Base-by-base conservation (phyloP, 1,140 invertebrate species). In the Campoletis sonorensis region DNA sequence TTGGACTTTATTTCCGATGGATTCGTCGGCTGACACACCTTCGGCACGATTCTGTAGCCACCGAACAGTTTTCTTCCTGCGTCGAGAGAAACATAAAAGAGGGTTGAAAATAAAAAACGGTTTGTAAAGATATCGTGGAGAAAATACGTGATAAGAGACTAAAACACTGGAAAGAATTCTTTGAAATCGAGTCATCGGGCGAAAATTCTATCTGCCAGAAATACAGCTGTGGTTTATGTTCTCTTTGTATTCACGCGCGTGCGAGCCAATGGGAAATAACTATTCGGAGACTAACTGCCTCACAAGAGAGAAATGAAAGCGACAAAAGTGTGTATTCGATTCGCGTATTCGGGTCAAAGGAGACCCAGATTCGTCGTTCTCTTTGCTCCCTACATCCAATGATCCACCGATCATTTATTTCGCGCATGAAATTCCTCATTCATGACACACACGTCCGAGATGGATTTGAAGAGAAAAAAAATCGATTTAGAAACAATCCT, bases 21-120 rank as follows among this genome's bases (percentile, higher is more conserved):
- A 78, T 93, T 92, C 72, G 92, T 90, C 87, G 94, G 93, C 76
- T 94, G 94, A 88, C 96, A 97, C 79, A 94, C 93, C 84, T 95
- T 94, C 5, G 96, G 96, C 64, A 96, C 95, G 93, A 97, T 97
- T 88, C 95, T 93, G 88, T 97, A 97, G 21, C 96, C 96, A 21
- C 96, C 96, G 89, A 97, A 97, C n/a, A 96, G 88, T 90, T 96
- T 96, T 90, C 95, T 94, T 71, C 94, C 94, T 92, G 93, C 92
- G 95, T 33, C 10, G 45, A 61, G 61, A n/a, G 3, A 10, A 27
- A 75, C 45, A 75, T 4, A 75, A 94, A 81, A 93, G 10, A 45
- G 40, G 40, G 40, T 45, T 45, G 40, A 45, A 45, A 49, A 68
- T 45, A 11, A 45, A 45, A 49, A 68, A 40, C 54, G 93, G 87